Percentiles rank a stretch among this genome's conserved stretches.
Conservation (phyloP, 2,113 vertebrate genomes). For the Peucedramus taeniatus region DNA sequence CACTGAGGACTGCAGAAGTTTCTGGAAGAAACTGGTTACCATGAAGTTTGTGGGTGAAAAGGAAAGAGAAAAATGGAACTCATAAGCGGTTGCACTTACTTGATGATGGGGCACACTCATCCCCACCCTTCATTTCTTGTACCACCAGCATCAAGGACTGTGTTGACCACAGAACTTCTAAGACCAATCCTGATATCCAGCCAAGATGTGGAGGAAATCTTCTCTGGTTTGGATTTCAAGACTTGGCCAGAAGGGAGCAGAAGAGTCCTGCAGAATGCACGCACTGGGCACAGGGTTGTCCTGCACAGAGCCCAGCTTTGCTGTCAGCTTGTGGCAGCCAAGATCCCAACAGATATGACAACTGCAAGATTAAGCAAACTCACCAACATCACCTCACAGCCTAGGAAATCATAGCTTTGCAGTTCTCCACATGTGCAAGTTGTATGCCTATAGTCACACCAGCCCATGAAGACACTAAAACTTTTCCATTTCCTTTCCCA, state of each 20-base stretch:
- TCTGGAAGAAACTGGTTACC: not conserved
- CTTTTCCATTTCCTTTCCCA: not conserved
- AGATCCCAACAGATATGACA: not conserved
- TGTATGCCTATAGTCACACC: not conserved
- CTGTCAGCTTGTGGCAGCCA: not conserved
- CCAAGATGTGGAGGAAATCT: not conserved
- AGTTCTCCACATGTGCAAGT: not conserved
- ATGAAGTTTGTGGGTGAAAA: not conserved
- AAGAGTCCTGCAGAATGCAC: not conserved
- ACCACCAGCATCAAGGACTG: not conserved
- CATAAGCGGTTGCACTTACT: not conserved
- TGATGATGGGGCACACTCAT: not conserved
- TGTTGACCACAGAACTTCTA: not conserved
- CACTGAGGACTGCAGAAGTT: not conserved
- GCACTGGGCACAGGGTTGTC: not conserved
- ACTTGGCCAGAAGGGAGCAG: slow-evolving; percentile 56
- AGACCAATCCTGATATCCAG: not conserved
- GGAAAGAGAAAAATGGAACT: not conserved
- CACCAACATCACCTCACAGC: not conserved
- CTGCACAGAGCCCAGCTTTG: not conserved
- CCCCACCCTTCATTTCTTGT: not conserved
- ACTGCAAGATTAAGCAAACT: not conserved
- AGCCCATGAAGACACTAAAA: not conserved
- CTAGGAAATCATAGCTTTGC: not conserved
- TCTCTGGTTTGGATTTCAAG: not conserved